A percentile compares a stretch with the other conserved stretches of the same genome.
Evolutionary conservation across 2,797 vertebrate species (phyloP).

Genomic region (Pseudotriccus pelzelni): DNA sequence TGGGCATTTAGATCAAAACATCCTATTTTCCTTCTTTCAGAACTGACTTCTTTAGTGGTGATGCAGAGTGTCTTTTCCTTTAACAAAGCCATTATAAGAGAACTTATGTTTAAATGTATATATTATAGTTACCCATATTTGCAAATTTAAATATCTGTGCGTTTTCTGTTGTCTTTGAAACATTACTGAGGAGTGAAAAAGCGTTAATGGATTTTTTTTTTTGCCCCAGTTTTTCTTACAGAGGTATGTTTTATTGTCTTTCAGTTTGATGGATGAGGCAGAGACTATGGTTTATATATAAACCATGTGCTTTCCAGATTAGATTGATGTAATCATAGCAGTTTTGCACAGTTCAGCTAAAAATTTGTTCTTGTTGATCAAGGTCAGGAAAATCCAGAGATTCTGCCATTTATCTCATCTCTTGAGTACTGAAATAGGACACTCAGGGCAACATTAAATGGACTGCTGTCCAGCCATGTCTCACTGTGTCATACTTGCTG

Average conservation of each 20-base stretch:
- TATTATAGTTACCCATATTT: neutral
- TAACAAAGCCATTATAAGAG: neutral
- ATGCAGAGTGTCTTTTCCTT: neutral
- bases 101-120: neutral
- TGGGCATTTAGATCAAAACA: neutral
- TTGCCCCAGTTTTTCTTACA: neutral
- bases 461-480: neutral
- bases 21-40: neutral
- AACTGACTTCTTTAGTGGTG: neutral
- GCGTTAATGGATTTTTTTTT: neutral
- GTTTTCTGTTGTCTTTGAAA: neutral
- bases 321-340: constrained; percentile 62
- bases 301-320: constrained; percentile 40
- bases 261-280: neutral
- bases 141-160: neutral
- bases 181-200: neutral
- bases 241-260: constrained; percentile 17
- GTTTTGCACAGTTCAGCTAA: constrained; percentile 72
- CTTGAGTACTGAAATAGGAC: neutral
- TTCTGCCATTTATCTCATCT: constrained; percentile 56
- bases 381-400: constrained; percentile 59
- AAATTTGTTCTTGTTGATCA: constrained; percentile 65
- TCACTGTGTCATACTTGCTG: neutral
- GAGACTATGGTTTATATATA: constrained; percentile 18
- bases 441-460: neutral